A percentile compares a stretch with the other conserved stretches of the same genome.
Conservation (phyloP, 1,140 invertebrate genomes). For the Papilio xuthus region DNA sequence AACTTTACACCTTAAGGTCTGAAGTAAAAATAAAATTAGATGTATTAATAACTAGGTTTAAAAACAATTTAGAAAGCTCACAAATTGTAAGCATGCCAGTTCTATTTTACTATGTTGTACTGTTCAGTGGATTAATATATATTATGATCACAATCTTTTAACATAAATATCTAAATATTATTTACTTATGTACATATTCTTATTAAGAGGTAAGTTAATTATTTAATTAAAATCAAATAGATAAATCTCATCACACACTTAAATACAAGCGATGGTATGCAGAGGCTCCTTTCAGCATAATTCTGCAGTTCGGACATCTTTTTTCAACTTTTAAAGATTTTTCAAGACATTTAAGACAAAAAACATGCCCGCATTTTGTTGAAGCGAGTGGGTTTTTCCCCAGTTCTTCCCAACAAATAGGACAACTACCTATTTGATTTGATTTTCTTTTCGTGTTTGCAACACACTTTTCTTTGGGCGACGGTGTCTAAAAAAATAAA, state of each 20-base stretch:
- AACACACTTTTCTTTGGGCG: neutral
- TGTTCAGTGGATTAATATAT: neutral
- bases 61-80: conserved; percentile 1
- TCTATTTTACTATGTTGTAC: conserved; percentile 1
- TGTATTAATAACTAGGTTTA: conserved; percentile 4
- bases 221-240: conserved; percentile 6
- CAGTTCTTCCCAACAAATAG: conserved; percentile 66
- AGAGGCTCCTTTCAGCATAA: conserved; percentile 50
- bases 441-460: conserved; percentile 32
- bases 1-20: neutral
- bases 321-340: conserved; percentile 51
- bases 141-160: neutral
- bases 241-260: neutral
- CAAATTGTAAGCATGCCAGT: neutral
- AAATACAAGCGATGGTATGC: conserved; percentile 67
- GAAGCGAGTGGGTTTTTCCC: conserved; percentile 61
- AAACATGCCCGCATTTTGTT: conserved; percentile 74
- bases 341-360: conserved; percentile 59
- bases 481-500: conserved; percentile 7
- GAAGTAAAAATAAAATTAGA: neutral
- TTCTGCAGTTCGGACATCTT: conserved; percentile 63
- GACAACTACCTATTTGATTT: conserved; percentile 53
- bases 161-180: neutral
- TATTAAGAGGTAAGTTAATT: neutral
- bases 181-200: neutral